Conservation (phyloP, 2,888 invertebrate species). For the Sphaeridia pumilis region DNA sequence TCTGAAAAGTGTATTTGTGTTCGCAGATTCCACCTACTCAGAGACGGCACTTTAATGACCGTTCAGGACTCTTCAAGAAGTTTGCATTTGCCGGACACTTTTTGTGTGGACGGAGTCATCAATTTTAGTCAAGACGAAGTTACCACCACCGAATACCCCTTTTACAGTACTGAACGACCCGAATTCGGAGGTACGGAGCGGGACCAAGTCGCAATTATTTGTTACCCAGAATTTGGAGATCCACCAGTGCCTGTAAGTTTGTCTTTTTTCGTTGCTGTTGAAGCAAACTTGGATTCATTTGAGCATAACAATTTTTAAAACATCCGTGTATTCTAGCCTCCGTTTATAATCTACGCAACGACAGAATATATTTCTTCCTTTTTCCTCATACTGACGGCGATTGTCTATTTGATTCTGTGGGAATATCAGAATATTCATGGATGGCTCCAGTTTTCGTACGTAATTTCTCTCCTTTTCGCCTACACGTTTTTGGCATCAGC, state of each 20-base stretch:
- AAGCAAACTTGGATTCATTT: not conserved
- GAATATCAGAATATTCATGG: constrained; percentile 36
- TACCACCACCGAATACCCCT: constrained; percentile 40
- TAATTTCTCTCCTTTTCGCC: constrained; percentile 28
- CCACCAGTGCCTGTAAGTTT: constrained; percentile 1
- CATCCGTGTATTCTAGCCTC: not conserved
- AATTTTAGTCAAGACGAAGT: constrained; percentile 40
- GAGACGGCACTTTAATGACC: constrained; percentile 30
- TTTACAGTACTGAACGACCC: constrained; percentile 17
- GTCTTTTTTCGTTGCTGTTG: not conserved
- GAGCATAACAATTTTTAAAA: not conserved
- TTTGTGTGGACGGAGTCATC: constrained; percentile 44
- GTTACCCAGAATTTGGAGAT: constrained; percentile 23
- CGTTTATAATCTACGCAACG: not conserved
- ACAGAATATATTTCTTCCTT: constrained; percentile 52
- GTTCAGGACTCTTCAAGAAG: constrained; percentile 38
- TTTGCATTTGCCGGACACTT: constrained; percentile 41
- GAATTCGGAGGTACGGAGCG: constrained; percentile 25
- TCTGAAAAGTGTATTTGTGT: constrained; percentile 3
- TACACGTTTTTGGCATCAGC: constrained; percentile 28
- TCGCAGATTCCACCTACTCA: constrained; percentile 24
- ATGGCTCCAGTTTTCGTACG: constrained; percentile 36
- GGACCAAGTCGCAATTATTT: constrained; percentile 33
- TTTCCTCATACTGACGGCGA: constrained; percentile 60
- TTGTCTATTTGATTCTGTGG: constrained; percentile 34